phyloP scores from a whole-genome alignment of 2,113 vertebrate genomes.

The Pangasianodon gigas region DNA sequence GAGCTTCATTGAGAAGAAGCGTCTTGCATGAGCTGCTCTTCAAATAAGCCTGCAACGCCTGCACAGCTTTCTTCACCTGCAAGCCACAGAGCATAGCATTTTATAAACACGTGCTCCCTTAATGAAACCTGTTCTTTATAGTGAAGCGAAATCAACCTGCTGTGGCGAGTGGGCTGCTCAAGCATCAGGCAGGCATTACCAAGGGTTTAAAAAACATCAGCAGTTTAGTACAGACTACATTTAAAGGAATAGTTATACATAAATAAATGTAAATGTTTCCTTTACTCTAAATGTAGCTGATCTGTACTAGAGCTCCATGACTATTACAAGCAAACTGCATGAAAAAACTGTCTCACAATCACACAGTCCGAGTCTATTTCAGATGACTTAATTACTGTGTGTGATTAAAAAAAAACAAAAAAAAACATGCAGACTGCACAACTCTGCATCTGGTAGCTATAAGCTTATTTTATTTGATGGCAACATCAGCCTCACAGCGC shows the following conservation, averaged over 20 bases:
- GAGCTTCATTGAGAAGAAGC: constrained; percentile 74
- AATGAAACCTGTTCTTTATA: not conserved
- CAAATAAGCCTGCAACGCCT: constrained; percentile 77
- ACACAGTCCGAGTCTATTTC: not conserved
- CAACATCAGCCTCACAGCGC: not conserved
- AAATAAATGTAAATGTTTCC: not conserved
- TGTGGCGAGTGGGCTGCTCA: not conserved
- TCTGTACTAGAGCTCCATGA: not conserved
- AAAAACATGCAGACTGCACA: not conserved
- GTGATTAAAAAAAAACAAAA: not conserved
- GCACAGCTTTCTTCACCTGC: constrained; percentile 84
- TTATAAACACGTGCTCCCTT: not conserved
- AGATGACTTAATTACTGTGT: not conserved
- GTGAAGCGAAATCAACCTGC: not conserved
- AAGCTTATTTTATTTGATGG: not conserved
- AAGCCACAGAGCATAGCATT: not conserved
- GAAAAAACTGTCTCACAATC: not conserved
- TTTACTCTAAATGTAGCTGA: not conserved
- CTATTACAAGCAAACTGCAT: not conserved
- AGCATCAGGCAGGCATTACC: not conserved
- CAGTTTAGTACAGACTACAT: not conserved
- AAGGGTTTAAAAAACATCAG: not conserved
- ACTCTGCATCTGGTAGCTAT: not conserved
- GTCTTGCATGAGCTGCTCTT: constrained; percentile 67
- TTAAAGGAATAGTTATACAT: not conserved